Conservation (phyloP, 2,888 invertebrate species). For the Heliconius aoede region DNA sequence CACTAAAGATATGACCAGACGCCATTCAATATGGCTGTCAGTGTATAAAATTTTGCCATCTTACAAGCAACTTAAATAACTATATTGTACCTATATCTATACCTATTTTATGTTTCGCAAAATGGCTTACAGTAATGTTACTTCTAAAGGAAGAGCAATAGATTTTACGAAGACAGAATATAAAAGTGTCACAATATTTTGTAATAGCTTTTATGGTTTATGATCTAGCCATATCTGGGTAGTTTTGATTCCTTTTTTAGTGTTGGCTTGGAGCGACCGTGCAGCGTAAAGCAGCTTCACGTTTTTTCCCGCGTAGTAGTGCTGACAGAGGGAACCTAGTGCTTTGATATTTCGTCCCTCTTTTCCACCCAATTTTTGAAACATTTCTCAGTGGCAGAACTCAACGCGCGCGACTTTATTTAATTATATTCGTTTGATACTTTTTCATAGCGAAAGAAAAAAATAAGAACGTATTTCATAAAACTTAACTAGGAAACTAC, state of each 20-base stretch:
- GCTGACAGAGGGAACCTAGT: too few relatives aligned
- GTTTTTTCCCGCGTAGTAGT: not conserved
- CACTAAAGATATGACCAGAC: not conserved
- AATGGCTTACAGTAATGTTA: not conserved
- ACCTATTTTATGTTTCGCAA: not conserved
- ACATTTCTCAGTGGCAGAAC: not conserved
- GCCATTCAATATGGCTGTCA: not conserved
- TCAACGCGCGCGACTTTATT: not conserved
- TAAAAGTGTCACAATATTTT: slow-evolving; percentile 8
- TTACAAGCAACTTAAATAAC: not conserved
- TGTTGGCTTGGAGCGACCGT: not conserved
- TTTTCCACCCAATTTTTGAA: not conserved
- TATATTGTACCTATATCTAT: not conserved
- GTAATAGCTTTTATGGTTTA: not conserved
- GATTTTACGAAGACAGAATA: slow-evolving; percentile 10
- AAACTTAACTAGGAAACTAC: too few relatives aligned
- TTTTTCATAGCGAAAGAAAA: not conserved
- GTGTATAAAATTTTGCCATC: not conserved
- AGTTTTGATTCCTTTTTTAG: not conserved
- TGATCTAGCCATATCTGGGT: not conserved
- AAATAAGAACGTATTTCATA: not conserved
- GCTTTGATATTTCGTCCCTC: not conserved
- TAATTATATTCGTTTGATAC: not conserved
- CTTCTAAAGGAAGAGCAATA: not conserved
- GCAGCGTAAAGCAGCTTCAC: not conserved